Conservation (phyloP, 2,113 vertebrate species). For the Numenius arquata region DNA sequence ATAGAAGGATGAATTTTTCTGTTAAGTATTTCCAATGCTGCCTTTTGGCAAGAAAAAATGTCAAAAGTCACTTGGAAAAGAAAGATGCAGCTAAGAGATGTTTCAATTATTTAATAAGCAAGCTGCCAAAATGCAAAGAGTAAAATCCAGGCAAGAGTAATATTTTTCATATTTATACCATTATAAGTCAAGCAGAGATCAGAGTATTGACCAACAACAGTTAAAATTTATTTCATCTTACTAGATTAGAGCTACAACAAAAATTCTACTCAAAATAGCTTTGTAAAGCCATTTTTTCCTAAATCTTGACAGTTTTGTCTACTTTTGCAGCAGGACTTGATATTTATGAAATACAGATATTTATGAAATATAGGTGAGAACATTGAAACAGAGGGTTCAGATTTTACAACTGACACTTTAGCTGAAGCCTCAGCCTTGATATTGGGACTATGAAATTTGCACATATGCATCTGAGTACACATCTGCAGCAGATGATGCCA, state of each 20-base stretch:
- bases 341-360: background rate
- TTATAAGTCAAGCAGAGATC: background rate
- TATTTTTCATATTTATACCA: background rate
- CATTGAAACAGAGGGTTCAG: background rate
- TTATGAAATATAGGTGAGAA: background rate
- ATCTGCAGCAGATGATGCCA: background rate
- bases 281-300: background rate
- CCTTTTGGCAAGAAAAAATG: constrained; percentile 41
- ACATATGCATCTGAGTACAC: background rate
- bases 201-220: background rate
- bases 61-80: constrained; percentile 60
- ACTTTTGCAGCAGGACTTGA: background rate
- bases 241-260: background rate
- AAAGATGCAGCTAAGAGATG: background rate
- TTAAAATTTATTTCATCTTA: background rate
- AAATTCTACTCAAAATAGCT: background rate
- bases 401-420: background rate
- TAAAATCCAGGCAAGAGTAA: background rate
- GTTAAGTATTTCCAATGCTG: constrained; percentile 67
- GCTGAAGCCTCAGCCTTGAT: background rate
- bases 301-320: background rate
- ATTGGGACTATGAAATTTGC: background rate
- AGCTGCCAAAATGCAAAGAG: constrained; percentile 9
- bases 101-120: constrained; percentile 15
- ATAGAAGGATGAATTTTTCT: constrained; percentile 52